Conservation (phyloP, 2,113 vertebrate species). For the Pyrgilauda ruficollis region DNA sequence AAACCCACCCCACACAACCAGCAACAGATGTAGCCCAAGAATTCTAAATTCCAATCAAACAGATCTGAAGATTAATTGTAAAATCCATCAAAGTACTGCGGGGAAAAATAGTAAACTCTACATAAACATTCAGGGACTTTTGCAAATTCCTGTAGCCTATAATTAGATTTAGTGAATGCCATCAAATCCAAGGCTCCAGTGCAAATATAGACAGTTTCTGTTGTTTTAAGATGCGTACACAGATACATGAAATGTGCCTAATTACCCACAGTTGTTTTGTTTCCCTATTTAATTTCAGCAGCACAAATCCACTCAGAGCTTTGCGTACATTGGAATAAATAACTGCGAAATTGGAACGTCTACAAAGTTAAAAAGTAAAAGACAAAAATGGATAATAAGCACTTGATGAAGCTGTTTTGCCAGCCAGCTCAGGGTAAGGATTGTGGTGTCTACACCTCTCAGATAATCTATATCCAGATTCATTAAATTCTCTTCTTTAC, state of each 20-base stretch:
- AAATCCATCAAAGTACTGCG: conserved; percentile 40
- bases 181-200: background rate
- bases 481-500: background rate
- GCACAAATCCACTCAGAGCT: conserved; percentile 52
- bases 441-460: background rate
- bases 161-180: conserved; percentile 29
- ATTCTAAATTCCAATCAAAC: conserved; percentile 35
- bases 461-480: background rate
- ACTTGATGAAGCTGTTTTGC: background rate
- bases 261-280: conserved; percentile 46
- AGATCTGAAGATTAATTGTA: conserved; percentile 53
- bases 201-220: conserved; percentile 3
- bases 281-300: conserved; percentile 27
- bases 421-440: background rate
- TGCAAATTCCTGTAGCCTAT: background rate
- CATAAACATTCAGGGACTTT: background rate
- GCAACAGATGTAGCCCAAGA: conserved; percentile 15
- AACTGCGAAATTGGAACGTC: background rate
- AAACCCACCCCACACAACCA: background rate
- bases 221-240: conserved; percentile 17
- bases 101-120: background rate
- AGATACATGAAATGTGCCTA: conserved; percentile 44
- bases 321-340: conserved; percentile 5
- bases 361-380: background rate
- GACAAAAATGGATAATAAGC: background rate